Evolutionary conservation across 2,797 vertebrate genomes (phyloP), one percentile per base, ranked within the genome.

Genomic region (Manis crassicaudata): DNA sequence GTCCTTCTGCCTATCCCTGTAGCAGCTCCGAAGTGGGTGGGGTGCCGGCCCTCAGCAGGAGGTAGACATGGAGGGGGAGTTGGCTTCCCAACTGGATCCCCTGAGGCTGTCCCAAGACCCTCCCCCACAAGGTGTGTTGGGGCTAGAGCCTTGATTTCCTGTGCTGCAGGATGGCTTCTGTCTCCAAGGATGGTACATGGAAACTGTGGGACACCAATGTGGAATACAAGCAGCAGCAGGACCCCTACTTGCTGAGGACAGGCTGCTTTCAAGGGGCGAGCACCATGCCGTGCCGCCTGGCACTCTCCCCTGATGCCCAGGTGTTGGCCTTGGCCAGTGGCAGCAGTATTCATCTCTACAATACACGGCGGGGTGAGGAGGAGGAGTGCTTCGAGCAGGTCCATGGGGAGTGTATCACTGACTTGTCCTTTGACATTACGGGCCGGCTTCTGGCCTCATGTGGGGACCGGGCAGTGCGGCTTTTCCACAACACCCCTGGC

Each of bases 151-250:
- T 1, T 93, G 93, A 54, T 75, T 95, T 91, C 43, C 50, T 16
- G 0, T 79, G 18, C 90, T 92, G 32, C 98, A 99, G 99, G 98
- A 99, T 99, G 99, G 99, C 98, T 0, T 99, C 99, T 0, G 98
- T 99, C 60, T 99, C 99, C 1, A 99, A 99, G 98, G 99, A 99
- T 0, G 98, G 99, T 3, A 99, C 99, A 0, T 99, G 99, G 99
- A 99, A 99, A 97, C 98, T 99, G 90, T 99, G 99, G 99, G 99
- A 99, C 97, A 99, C 99, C 0, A 98, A 99, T 0, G 99, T 99
- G 84, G 99, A 99, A 88, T 99, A 99, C 95, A 99, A 99, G 97
- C 99, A 99, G 98, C 99, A 99, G 95, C 99, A 99, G 98, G 99
- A 99, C 85, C 99, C 99, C 0, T 99, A 99, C 98, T 97, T 99